A percentile compares a stretch with the other conserved stretches of the same genome.
These are phyloP conservation scores for Chaenogobius annularis DNA, from an alignment of 2,113 vertebrate genomes.

Conservation along the genomic window DNA sequence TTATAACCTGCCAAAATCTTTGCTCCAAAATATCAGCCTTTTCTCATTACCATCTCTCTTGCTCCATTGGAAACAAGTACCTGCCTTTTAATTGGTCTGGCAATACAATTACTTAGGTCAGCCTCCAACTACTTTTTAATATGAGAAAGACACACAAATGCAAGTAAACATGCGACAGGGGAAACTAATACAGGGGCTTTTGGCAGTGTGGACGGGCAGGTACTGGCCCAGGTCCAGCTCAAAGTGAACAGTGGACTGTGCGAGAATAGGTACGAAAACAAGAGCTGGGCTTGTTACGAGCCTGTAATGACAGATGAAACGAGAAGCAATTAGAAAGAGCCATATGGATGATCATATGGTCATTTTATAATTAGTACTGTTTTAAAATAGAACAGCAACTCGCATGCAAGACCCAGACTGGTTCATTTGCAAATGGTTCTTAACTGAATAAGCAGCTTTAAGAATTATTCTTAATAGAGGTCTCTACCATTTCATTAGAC, in stretches of 20 bases:
- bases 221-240: conserved; percentile 41
- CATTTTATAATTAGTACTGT: conserved; percentile 71
- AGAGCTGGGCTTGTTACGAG: conserved; percentile 57
- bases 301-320: conserved; percentile 61
- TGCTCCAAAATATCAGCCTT: conserved; percentile 6
- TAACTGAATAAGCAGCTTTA: conserved; percentile 1
- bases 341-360: conserved; percentile 77
- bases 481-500: not conserved
- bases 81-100: conserved; percentile 50
- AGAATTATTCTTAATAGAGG: conserved; percentile 3
- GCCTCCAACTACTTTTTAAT: conserved; percentile 32
- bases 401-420: conserved; percentile 35
- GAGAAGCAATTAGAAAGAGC: conserved; percentile 69
- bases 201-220: conserved; percentile 39
- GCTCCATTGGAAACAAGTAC: conserved; percentile 21
- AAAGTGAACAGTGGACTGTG: conserved; percentile 37
- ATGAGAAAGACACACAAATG: conserved; percentile 29
- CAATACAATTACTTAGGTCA: conserved; percentile 46
- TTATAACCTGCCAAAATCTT: not conserved
- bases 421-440: conserved; percentile 43
- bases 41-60: not conserved
- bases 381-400: conserved; percentile 61
- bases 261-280: conserved; percentile 58
- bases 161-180: conserved; percentile 39
- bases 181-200: conserved; percentile 38